Base-by-base conservation (phyloP, 1,140 invertebrate genomes). In the Sinonovacula constricta region DNA sequence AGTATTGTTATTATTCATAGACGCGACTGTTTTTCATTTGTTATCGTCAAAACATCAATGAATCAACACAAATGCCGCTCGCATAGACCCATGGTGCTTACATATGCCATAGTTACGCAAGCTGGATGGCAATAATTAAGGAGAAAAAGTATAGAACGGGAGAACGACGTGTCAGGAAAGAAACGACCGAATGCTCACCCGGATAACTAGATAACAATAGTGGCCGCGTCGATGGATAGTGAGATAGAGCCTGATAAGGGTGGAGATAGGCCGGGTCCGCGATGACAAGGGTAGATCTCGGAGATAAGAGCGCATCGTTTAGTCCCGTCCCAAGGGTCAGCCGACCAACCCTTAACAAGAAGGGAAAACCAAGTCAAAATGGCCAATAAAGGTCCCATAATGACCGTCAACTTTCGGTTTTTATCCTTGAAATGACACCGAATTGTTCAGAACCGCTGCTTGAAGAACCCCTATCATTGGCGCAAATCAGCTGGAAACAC, bases 391-490 rank as follows among this genome's bases (percentile, higher is more conserved):
- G 59, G 45, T 30, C 51, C 72, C 62, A 76, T 76, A 76, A 76
- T 67, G 72, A 76, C 53, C 72, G 62, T 66, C 56, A 67, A 76
- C 62, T 67, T 74, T 76, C 62, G 59, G 49, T 76, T 76, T 76
- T 76, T 66, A 66, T 67, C 49, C 36, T 24, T 45, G 49, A 66
- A 66, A 76, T 66, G 56, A 51, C 59, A 53, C 70, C n/a, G 24
- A 76, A 22, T 54, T 49, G 62, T 66, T 51, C 31, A 67, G 62
- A 67, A 67, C 54, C 62, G 45, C 53, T 39, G 57, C 22, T 24
- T 66, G 67, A 76, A 56, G 51, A 76, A 28, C 72, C 62, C 49
- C 49, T 67, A 67, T 57, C 72, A 76, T 45, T 33, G 53, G 22
- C 45, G 24, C 54, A 66, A 76, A 66, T 66, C 63, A 67, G 54